Evolutionary conservation across 1,140 invertebrate genomes (phyloP).

Genomic region (Helicoverpa armigera): DNA sequence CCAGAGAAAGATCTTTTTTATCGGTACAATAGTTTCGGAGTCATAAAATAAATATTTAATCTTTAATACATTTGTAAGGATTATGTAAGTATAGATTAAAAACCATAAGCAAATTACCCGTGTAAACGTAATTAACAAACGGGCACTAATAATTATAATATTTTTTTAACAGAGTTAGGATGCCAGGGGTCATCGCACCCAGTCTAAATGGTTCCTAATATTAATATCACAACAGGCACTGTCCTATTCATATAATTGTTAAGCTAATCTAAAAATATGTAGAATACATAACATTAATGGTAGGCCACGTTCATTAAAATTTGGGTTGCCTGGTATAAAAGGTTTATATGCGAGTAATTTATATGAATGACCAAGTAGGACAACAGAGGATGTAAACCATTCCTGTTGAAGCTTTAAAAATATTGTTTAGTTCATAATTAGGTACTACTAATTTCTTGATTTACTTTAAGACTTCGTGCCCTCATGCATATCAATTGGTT

Average conservation of each 20-base stretch:
- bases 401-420: no score
- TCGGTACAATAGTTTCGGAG: no score
- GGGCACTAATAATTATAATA: no score
- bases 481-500: no score
- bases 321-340: background rate
- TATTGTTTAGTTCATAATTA: background rate
- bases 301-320: background rate
- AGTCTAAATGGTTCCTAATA: background rate
- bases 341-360: background rate
- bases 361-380: background rate
- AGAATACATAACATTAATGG: constrained; percentile 5
- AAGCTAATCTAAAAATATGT: constrained; percentile 20
- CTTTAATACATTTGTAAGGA: no score
- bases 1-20: no score
- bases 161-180: no score
- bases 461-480: no score
- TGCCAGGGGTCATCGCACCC: background rate
- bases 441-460: background rate
- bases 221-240: background rate
- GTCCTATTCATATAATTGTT: background rate
- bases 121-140: no score
- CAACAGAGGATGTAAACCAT: background rate
- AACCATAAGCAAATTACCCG: no score
- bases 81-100: no score
- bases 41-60: no score